Evolutionary conservation across 2,888 invertebrate genomes (phyloP).

Genomic region (Stenodema calcarata): DNA sequence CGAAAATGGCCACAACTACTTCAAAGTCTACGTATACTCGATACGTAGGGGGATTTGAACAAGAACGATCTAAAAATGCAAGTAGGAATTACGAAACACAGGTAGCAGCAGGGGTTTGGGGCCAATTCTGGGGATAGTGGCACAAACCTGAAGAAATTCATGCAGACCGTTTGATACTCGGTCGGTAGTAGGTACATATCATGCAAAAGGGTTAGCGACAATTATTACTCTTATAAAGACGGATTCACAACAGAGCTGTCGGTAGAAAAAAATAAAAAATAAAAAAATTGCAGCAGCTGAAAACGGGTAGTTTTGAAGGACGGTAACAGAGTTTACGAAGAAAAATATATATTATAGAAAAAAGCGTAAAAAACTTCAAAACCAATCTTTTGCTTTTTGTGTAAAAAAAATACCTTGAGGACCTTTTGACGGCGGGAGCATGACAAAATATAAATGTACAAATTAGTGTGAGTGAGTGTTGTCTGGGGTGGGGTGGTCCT

Average conservation of each 20-base stretch:
- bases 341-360: not conserved
- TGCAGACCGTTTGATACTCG: not conserved
- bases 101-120: not conserved
- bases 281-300: not conserved
- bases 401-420: constrained; percentile 43
- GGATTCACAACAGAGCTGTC: not conserved
- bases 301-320: not conserved
- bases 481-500: not conserved
- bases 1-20: not conserved
- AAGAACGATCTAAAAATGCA: not conserved
- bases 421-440: constrained; percentile 47
- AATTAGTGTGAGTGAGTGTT: constrained; percentile 29
- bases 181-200: not conserved
- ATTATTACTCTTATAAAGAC: not conserved
- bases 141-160: not conserved
- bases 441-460: constrained; percentile 47
- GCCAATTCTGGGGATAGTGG: not conserved
- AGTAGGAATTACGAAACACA: not conserved
- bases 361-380: constrained; percentile 27
- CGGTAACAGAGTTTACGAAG: not conserved
- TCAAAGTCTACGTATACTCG: not conserved
- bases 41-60: not conserved
- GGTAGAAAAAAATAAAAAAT: not conserved
- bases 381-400: constrained; percentile 23
- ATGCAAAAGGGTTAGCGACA: not conserved